Conservation (phyloP, 1,140 invertebrate species). For the Nasonia longicornis region DNA sequence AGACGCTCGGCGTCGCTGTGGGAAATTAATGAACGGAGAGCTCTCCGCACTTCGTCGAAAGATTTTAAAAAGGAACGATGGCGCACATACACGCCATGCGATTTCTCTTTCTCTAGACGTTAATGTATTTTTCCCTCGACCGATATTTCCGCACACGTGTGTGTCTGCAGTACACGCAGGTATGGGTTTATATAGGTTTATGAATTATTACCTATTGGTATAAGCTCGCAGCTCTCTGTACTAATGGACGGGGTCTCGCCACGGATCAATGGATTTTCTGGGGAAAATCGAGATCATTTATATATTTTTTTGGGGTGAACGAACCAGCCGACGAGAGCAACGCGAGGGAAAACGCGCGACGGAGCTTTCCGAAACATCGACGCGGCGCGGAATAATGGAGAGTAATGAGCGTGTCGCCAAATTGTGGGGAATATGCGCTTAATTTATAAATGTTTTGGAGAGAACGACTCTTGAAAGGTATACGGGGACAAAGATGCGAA, state of each 20-base stretch:
- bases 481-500: background rate
- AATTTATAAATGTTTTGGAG: too few relatives aligned
- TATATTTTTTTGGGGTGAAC: background rate
- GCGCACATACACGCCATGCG: background rate
- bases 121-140: constrained; percentile 9
- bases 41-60: background rate
- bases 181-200: background rate
- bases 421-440: too few relatives aligned
- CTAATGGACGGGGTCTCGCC: background rate
- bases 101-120: background rate
- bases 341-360: background rate
- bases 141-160: background rate
- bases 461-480: background rate
- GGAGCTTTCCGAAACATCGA: background rate
- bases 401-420: background rate
- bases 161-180: background rate
- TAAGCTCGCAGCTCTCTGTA: background rate
- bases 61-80: constrained; percentile 30
- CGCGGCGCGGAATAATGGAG: background rate
- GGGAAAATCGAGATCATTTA: background rate
- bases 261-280: background rate
- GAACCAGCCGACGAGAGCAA: too few relatives aligned
- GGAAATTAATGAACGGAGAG: constrained; percentile 31
- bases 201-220: background rate
- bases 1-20: constrained; percentile 14